Evolutionary conservation across 2,113 vertebrate species (phyloP), one percentile per base, ranked within the genome.

Genomic region (Gambusia affinis): DNA sequence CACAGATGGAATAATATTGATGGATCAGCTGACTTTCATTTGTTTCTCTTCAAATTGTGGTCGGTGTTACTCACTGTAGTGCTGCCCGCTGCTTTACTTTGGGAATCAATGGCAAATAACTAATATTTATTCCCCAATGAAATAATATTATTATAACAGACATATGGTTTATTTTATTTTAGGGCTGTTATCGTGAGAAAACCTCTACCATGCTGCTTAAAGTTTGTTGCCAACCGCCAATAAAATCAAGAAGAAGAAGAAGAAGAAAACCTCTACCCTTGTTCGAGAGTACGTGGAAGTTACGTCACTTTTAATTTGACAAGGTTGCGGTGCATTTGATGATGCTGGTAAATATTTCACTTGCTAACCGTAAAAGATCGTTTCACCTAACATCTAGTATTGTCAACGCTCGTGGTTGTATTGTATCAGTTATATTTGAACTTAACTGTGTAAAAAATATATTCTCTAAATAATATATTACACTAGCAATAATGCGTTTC

Each of bases 291-390:
- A 91, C 81, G 87, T 88, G 87, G 83, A 85, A 62, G 61, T 69
- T 72, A 88, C 90, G 88, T 91, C 85, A 87, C 31, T 12, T 7
- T 68, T 75, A 80, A 67, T 37, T 64, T 71, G 57, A 24, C n/a
- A 35, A 72, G 70, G 8, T 15, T 15, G 69, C 64, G 82, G 42
- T 65, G 37, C 68, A 10, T 87, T 91, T 64, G 47, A 0, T 0
- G 0, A 64, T 27, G 10, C 0, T 81, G 44, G 62, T 19, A 84
- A 69, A 72, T 73, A 4, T 62, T 1, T 3, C 0, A 29, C 15
- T 14, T 2, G 0, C 0, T 4, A 30, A 0, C 7, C 44, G 1
- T 47, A 19, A 47, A 15, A 47, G 14, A 17, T 17, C 5, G 44
- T 47, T 47, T 47, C 17, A 47, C 15, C 44, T 47, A 47, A 47